Evolutionary conservation across 1,140 invertebrate genomes (phyloP).

Genomic region (Magallana ariakensis): DNA sequence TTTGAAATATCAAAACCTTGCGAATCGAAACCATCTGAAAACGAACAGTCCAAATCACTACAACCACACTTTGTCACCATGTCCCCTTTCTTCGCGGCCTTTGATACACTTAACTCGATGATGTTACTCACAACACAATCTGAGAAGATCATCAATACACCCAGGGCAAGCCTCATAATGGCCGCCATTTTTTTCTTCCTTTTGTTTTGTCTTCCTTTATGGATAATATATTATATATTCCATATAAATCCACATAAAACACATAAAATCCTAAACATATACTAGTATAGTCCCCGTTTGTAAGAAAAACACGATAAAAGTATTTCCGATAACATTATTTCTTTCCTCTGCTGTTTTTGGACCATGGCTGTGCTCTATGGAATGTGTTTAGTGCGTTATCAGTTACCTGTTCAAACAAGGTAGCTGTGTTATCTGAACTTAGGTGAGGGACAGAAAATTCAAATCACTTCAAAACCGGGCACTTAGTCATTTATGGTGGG

Average conservation of each 20-base stretch:
- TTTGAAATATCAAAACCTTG: background rate
- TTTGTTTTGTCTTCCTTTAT: background rate
- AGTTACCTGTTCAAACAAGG: slow-evolving; percentile 35
- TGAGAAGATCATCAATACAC: background rate
- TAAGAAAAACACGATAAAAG: background rate
- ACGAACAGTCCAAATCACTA: background rate
- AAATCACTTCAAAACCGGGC: slow-evolving; percentile 5
- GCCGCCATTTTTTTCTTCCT: slow-evolving; percentile 26
- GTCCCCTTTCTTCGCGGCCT: background rate
- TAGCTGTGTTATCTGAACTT: slow-evolving; percentile 9
- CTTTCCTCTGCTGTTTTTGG: background rate
- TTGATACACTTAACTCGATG: background rate
- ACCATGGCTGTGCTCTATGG: background rate
- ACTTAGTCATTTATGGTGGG: slow-evolving; percentile 27
- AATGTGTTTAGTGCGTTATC: slow-evolving; percentile 22
- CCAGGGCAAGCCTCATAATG: background rate
- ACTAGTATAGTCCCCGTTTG: too few relatives aligned
- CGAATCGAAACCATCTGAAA: background rate
- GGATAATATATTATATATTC: too few relatives aligned
- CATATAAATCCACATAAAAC: too few relatives aligned
- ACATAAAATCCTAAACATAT: too few relatives aligned
- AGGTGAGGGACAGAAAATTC: slow-evolving; percentile 7
- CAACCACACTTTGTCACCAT: background rate
- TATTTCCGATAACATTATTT: slow-evolving; percentile 26
- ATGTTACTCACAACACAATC: background rate